Base-by-base conservation (phyloP, 37 sponge, comb jelly and placozoan species). In the Geodia barretti region DNA sequence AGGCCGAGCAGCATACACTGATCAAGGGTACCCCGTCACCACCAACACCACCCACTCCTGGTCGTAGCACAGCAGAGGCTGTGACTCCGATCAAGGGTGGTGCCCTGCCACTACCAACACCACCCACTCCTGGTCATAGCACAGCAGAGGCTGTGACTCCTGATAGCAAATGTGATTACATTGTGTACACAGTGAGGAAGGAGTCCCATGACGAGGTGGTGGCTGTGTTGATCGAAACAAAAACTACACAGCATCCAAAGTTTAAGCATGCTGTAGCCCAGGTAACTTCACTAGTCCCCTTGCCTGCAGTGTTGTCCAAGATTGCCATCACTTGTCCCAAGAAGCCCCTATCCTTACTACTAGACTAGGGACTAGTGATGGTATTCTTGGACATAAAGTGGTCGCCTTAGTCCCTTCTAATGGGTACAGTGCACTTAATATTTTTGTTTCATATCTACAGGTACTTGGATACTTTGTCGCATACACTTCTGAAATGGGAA, bases 141-240 rank as follows among this genome's bases (percentile, higher is more conserved):
- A 19, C 65, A 23, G 65, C n/a, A 64, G 8, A 5, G n/a, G 11
- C 65, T 64, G 29, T 64, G 65, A 64, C 65, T 64, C 24, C 11
- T 19, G 65, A 64, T n/a, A 64, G 65, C 65, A 64, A 64, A 64
- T 64, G 65, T 64, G 65, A 64, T 19, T 64, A 64, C 65, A 19
- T 64, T 64, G 65, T 64, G n/a, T 64, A 64, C 65, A 64, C 65
- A 64, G 5, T 64, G 65, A 64, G n/a, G 65, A n/a, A 19, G 8
- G 65, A 26, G 4, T 7, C 8, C 24, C 65, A 64, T 4, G 30
- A n/a, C 20, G 65, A 19, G 11, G n/a, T 64, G n/a, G 65, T 64
- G 65, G 65, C n/a, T 64, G 65, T 64, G 65, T 64, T 64, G n/a
- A 64, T 64, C 24, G 65, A 64, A 64, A 19, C 65, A 47, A 47